Evolutionary conservation across 37 sponge, comb jelly and placozoan species (phyloP).

Genomic region (Aplysina aerophoba): DNA sequence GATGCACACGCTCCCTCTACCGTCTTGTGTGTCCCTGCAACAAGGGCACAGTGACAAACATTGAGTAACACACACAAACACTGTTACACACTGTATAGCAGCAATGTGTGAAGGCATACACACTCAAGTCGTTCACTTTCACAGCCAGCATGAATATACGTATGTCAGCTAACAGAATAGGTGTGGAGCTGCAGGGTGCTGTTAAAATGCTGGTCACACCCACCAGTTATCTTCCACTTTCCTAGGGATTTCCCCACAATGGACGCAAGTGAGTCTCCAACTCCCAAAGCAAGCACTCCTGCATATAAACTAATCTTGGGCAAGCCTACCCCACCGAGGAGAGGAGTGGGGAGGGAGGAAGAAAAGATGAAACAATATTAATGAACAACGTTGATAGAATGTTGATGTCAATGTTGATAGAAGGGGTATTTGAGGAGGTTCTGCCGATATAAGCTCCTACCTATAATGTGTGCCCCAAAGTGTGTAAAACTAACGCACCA

Average conservation of each 20-base stretch:
- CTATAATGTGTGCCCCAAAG: not conserved
- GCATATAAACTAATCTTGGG: conserved; percentile 77
- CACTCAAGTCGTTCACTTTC: no score
- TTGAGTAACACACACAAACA: not conserved
- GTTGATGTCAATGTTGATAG: no score
- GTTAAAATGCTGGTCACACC: not conserved
- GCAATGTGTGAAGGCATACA: no score
- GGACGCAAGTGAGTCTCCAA: conserved; percentile 86
- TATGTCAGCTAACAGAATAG: no score
- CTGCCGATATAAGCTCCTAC: not conserved
- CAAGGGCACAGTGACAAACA: not conserved
- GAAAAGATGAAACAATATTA: no score
- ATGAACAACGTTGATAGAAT: no score
- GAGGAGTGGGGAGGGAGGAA: not conserved
- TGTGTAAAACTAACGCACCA: conserved; percentile 40
- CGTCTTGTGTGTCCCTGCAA: conserved; percentile 70
- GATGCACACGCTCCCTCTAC: conserved; percentile 63
- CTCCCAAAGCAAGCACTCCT: conserved; percentile 83
- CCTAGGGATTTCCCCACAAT: conserved; percentile 72
- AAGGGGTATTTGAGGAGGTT: no score
- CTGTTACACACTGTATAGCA: conserved; percentile 9
- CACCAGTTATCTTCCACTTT: conserved; percentile 69
- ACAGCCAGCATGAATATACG: no score
- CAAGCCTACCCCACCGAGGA: not conserved
- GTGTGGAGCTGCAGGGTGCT: no score